phyloP scores from a whole-genome alignment of 2,797 vertebrate genomes.

The Prunella strophiata region DNA sequence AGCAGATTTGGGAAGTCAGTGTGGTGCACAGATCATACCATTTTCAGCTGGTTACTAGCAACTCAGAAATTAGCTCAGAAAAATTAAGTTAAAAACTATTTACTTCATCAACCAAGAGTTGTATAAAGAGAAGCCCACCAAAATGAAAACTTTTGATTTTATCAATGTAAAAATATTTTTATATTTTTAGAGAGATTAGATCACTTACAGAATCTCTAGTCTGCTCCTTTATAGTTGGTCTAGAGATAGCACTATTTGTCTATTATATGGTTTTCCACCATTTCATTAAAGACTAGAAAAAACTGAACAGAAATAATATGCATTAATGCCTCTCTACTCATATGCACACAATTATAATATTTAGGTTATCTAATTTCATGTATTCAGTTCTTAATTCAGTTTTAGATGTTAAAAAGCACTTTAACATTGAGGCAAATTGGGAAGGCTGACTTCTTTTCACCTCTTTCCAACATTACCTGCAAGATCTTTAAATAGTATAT shows the following conservation, averaged over 20 bases:
- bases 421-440: background rate
- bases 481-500: background rate
- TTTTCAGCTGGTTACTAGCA: background rate
- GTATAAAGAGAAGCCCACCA: background rate
- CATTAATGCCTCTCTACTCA: background rate
- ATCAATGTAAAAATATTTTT: background rate
- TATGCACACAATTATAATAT: background rate
- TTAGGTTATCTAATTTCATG: background rate
- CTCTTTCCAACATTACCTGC: background rate
- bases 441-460: background rate
- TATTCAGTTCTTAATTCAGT: background rate
- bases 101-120: background rate
- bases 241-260: background rate
- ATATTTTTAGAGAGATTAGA: background rate
- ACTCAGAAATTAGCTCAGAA: background rate
- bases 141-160: background rate
- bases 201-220: background rate
- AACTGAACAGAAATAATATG: background rate
- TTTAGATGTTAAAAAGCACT: background rate
- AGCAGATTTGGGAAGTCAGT: background rate
- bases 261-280: background rate
- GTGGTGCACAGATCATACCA: background rate
- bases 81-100: background rate
- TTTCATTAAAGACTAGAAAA: background rate
- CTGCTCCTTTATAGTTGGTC: background rate